Conservation (phyloP, 2,113 vertebrate genomes). For the Gasterosteus aculeatus region DNA sequence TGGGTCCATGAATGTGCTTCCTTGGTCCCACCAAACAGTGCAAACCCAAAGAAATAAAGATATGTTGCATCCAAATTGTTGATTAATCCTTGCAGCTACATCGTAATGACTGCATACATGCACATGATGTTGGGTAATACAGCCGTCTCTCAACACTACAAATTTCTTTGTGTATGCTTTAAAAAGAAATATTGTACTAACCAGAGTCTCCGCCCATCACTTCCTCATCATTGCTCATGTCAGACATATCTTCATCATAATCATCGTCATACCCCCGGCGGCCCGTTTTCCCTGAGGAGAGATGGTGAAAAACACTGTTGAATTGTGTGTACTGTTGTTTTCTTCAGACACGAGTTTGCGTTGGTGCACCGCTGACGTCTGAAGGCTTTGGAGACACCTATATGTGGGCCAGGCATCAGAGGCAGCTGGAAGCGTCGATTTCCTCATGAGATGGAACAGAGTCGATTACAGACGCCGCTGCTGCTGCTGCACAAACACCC, state of each 20-base stretch:
- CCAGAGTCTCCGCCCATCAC: slow-evolving; percentile 65
- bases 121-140: neutral
- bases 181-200: slow-evolving; percentile 43
- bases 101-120: neutral
- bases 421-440: slow-evolving; percentile 70
- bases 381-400: slow-evolving; percentile 68
- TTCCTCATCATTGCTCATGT: slow-evolving; percentile 67
- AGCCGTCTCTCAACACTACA: neutral
- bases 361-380: slow-evolving; percentile 53
- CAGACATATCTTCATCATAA: slow-evolving; percentile 72
- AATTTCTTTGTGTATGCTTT: neutral
- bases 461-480: slow-evolving; percentile 73
- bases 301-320: slow-evolving; percentile 24
- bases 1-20: neutral
- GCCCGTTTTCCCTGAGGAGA: slow-evolving; percentile 62
- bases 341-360: slow-evolving; percentile 52
- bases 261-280: slow-evolving; percentile 58
- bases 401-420: slow-evolving; percentile 78
- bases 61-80: neutral
- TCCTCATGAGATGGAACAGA: slow-evolving; percentile 74
- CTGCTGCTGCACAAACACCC: slow-evolving; percentile 73
- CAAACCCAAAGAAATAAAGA: neutral
- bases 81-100: neutral
- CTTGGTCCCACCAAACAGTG: neutral
- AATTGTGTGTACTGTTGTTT: slow-evolving; percentile 36